Conservation (phyloP, 2,113 vertebrate genomes). For the Ictalurus furcatus region DNA sequence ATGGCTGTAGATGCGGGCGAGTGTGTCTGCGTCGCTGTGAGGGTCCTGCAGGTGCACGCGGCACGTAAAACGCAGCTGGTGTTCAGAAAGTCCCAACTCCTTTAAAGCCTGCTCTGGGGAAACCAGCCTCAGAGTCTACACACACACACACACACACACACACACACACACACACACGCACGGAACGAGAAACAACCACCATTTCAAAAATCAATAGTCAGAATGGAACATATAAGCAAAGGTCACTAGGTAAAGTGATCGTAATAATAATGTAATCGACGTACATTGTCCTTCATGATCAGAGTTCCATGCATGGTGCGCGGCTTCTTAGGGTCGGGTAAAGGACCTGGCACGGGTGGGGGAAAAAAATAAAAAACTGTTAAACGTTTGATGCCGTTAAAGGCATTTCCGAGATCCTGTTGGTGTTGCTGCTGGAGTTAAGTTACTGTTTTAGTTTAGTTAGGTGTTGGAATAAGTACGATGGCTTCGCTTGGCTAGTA, state of each 20-base stretch:
- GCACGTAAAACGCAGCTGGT: slow-evolving; percentile 95
- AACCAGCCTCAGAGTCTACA: slow-evolving; percentile 87
- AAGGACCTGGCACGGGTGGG: slow-evolving; percentile 70
- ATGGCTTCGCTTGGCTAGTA: not conserved
- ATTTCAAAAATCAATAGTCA: not conserved
- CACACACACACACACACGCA: slow-evolving; percentile 11
- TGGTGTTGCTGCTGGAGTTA: no score
- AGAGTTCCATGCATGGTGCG: slow-evolving; percentile 89
- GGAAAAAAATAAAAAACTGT: not conserved
- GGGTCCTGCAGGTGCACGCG: slow-evolving; percentile 89
- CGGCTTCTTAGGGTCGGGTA: slow-evolving; percentile 86
- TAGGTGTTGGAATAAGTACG: not conserved
- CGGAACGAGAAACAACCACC: not conserved
- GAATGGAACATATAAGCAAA: not conserved
- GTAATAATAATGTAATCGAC: slow-evolving; percentile 48
- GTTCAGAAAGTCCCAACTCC: slow-evolving; percentile 90
- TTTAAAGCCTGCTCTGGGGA: slow-evolving; percentile 92
- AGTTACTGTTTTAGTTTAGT: no score
- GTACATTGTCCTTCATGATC: slow-evolving; percentile 95
- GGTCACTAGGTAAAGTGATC: not conserved
- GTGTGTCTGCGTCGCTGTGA: slow-evolving; percentile 86
- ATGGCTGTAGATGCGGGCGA: slow-evolving; percentile 83
- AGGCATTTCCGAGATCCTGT: not conserved
- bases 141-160: not conserved
- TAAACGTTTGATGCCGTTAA: not conserved